Evolutionary conservation across 2,113 vertebrate species (phyloP), one percentile per base, ranked within the genome.

Genomic region (Picathartes gymnocephalus): DNA sequence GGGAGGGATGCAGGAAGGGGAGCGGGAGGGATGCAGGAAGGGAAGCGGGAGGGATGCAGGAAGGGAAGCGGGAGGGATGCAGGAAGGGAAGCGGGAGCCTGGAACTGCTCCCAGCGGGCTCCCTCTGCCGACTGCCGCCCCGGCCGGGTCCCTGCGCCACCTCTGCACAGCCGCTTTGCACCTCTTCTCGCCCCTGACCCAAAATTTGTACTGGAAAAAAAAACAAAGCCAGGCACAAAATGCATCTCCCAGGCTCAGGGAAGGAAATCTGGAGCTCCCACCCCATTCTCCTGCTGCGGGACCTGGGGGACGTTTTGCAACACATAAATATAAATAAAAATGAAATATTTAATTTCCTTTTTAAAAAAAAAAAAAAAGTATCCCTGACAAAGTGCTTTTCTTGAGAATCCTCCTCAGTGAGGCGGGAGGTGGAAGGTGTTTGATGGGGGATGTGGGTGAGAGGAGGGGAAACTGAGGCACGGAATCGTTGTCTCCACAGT

Each of bases 101-200:
- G 5, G 81, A 45, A 56, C 2, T 0, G 71, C 60, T 86, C 71
- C 62, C 86, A 11, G 27, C 44, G 3, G 80, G 92, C 92, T 89
- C 90, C 91, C 94, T 92, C 92, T 85, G 92, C 85, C 0, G 78
- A 87, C 81, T 58, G 77, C 81, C 0, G 0, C 9, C 39, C 37
- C 1, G 1, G 30, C 51, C 39, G 1, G 45, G 61, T 16, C 22
- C 35, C 56, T 47, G 2, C 1, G 3, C 16, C 54, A 20, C 33
- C 28, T 1, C 51, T 1, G 22, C 69, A 4, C 70, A 10, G 17
- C 18, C 42, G 0, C 51, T 3, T 2, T 8, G 9, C 57, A 3
- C 14, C 37, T 61, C 31, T 20, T 22, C 33, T 42, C 4, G 21
- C 6, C 30, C 31, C 37, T 3, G 8, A 40, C 4, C 22, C 22